Conservation (phyloP, 2,113 vertebrate species). For the Nesogale talazaci region DNA sequence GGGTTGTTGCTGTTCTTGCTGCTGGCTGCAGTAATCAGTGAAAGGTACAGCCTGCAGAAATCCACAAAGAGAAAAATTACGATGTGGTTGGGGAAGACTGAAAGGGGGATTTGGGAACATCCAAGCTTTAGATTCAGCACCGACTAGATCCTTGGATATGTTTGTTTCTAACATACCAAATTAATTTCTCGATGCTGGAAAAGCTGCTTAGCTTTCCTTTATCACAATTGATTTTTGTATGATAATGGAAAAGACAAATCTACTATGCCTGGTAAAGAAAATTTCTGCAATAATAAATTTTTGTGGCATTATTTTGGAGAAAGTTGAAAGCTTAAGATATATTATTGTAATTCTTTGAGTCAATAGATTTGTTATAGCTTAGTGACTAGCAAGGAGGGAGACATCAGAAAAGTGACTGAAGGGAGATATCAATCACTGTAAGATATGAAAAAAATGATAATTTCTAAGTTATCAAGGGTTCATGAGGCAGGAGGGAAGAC, state of each 20-base stretch:
- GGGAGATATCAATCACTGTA: too few relatives aligned
- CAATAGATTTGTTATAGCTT: background rate
- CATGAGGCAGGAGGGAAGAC: too few relatives aligned
- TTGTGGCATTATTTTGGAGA: background rate
- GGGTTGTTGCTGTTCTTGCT: background rate
- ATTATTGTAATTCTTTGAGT: background rate
- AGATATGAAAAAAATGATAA: too few relatives aligned
- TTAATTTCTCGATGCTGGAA: background rate
- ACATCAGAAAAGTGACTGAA: too few relatives aligned
- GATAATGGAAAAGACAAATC: background rate
- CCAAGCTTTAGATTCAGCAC: background rate
- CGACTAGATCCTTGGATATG: background rate
- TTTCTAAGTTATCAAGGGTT: too few relatives aligned
- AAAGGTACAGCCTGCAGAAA: background rate
- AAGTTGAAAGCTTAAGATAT: background rate
- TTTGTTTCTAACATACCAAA: background rate
- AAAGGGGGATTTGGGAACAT: background rate
- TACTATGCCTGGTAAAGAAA: background rate
- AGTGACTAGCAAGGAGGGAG: background rate
- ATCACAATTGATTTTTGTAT: background rate
- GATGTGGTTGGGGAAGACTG: background rate
- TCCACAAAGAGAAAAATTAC: background rate
- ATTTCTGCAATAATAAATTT: background rate
- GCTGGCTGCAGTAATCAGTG: background rate
- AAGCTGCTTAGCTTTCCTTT: background rate